These are phyloP conservation scores for Drosophila pachea DNA, from an alignment of 1,140 invertebrate genomes.

Conservation along the genomic window DNA sequence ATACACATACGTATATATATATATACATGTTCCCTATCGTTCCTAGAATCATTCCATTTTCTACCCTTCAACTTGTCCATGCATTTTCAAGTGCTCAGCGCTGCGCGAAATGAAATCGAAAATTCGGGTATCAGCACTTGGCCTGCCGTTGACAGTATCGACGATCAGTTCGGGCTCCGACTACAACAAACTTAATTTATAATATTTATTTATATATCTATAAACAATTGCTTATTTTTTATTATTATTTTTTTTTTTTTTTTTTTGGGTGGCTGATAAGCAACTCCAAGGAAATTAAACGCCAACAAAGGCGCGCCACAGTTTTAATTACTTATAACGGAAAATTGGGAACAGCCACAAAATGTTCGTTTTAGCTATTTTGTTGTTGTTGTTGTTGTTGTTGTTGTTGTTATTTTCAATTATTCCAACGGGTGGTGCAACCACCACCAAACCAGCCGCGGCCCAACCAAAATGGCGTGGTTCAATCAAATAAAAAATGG, in stretches of 20 bases:
- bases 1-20: conserved; percentile 5
- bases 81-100: conserved; percentile 53
- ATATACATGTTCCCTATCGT: conserved; percentile 39
- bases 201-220: conserved; percentile 38
- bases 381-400: too few species aligned
- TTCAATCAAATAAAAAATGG: conserved; percentile 68
- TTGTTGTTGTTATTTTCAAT: conserved; percentile 30
- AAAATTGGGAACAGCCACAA: conserved; percentile 29
- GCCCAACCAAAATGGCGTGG: conserved; percentile 55
- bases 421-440: conserved; percentile 12
- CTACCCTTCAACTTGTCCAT: conserved; percentile 58
- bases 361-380: conserved; percentile 1
- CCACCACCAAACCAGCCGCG: conserved; percentile 13
- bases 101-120: conserved; percentile 34
- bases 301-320: conserved; percentile 66
- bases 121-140: conserved; percentile 59
- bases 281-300: conserved; percentile 45
- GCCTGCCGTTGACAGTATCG: conserved; percentile 66
- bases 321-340: conserved; percentile 64
- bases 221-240: background rate
- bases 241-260: too few species aligned
- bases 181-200: conserved; percentile 69
- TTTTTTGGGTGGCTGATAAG: conserved; percentile 45
- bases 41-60: conserved; percentile 45
- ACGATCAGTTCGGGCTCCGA: conserved; percentile 57